phyloP scores from a whole-genome alignment of 2,888 invertebrate species.

The Xestia rhomboidea region DNA sequence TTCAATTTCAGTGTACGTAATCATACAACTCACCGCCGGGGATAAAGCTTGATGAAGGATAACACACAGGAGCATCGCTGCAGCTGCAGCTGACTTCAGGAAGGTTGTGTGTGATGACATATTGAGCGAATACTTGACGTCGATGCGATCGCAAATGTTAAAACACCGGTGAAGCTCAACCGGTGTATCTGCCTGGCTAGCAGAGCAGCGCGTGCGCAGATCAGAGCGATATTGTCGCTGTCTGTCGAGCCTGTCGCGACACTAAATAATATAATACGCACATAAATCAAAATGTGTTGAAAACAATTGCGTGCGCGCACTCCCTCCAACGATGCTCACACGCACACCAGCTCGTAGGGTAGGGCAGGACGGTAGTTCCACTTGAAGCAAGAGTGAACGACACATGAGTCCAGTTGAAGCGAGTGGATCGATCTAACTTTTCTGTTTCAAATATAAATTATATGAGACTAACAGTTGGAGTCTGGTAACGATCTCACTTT shows the following conservation, averaged over 20 bases:
- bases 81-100: not conserved
- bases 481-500: not conserved
- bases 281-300: conserved; percentile 47
- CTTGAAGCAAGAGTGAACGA: not conserved
- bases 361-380: not conserved
- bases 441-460: not conserved
- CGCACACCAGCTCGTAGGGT: conserved; percentile 1
- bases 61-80: not conserved
- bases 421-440: not conserved
- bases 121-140: not conserved
- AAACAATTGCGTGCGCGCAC: conserved; percentile 31
- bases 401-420: not conserved
- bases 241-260: conserved; percentile 17
- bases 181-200: not conserved
- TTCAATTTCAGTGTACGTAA: not conserved
- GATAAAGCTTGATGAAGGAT: not conserved
- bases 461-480: not conserved
- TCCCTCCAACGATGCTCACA: conserved; percentile 1
- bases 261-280: conserved; percentile 18
- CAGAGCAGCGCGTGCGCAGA: conserved; percentile 19
- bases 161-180: not conserved
- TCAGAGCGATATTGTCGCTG: conserved; percentile 25
- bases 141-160: not conserved
- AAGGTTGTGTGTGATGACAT: not conserved
- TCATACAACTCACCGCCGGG: not conserved